Evolutionary conservation across 2,888 invertebrate species (phyloP).

Genomic region (Drosophila bunnanda): DNA sequence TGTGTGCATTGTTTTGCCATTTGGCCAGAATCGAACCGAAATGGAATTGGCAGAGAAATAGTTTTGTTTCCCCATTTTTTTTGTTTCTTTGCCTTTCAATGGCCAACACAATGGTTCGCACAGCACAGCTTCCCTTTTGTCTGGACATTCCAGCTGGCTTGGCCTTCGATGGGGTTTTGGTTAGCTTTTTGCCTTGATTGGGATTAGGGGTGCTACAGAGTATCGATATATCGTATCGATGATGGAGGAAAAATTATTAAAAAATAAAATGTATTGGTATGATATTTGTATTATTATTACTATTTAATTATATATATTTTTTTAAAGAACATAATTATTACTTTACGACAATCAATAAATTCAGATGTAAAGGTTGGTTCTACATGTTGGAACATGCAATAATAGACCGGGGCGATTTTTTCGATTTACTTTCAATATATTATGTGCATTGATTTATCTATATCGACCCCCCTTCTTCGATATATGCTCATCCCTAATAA

Average conservation of each 20-base stretch:
- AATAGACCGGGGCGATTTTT: too few species aligned
- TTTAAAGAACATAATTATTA: too few species aligned
- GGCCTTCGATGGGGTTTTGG: constrained; percentile 2
- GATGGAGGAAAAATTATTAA: background rate
- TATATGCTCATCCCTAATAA: constrained; percentile 3
- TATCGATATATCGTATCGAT: background rate
- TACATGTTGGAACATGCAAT: too few species aligned
- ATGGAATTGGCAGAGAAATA: constrained; percentile 12
- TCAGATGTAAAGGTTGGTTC: too few species aligned
- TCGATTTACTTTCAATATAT: background rate
- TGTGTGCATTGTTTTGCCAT: constrained; percentile 30
- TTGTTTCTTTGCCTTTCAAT: background rate
- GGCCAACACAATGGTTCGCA: constrained; percentile 6
- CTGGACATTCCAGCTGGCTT: constrained; percentile 13
- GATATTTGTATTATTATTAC: background rate
- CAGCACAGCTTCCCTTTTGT: constrained; percentile 19
- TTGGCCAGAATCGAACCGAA: constrained; percentile 16
- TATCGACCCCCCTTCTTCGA: too few species aligned
- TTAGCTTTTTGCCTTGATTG: constrained; percentile 17
- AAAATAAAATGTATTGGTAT: background rate
- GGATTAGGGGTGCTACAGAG: background rate
- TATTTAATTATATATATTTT: too few species aligned
- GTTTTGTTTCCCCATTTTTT: background rate
- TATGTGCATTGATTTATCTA: background rate
- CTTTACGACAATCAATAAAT: too few species aligned